Percentiles rank a stretch among this genome's conserved stretches.
Evolutionary conservation across 2,888 invertebrate species (phyloP).

Genomic region (Sinopyrophorus schimmeli): DNA sequence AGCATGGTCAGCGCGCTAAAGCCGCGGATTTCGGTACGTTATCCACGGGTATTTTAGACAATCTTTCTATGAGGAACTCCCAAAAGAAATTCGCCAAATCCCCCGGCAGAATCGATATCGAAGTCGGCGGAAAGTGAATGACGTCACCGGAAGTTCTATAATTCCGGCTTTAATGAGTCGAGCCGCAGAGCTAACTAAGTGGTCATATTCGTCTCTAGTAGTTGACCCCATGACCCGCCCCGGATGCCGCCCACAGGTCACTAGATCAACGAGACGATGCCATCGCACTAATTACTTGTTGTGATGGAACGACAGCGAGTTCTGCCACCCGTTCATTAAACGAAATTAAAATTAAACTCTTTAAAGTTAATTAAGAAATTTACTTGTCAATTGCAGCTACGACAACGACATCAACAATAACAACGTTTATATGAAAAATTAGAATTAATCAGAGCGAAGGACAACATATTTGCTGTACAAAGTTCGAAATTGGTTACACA

Average conservation of each 20-base stretch:
- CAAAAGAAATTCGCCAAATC: too few species aligned
- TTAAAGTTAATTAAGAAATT: conserved; percentile 15
- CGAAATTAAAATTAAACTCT: conserved; percentile 16
- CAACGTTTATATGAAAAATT: conserved; percentile 5
- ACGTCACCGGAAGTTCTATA: conserved; percentile 32
- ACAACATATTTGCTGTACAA: too few species aligned
- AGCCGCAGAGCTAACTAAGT: conserved; percentile 26
- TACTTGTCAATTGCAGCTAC: conserved; percentile 3
- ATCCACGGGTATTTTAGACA: neutral
- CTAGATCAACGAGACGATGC: conserved; percentile 33
- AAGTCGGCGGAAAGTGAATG: conserved; percentile 14
- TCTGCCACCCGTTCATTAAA: conserved; percentile 27
- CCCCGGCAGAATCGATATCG: conserved; percentile 19
- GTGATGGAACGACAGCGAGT: conserved; percentile 26
- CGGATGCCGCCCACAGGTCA: conserved; percentile 34
- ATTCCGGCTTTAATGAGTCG: conserved; percentile 31
- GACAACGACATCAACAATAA: too few species aligned
- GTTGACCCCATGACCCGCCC: conserved; percentile 31
- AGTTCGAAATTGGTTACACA: too few species aligned
- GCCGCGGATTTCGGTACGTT: too few species aligned
- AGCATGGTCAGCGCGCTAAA: too few species aligned
- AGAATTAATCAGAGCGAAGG: too few species aligned
- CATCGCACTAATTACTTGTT: conserved; percentile 30
- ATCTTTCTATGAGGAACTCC: too few species aligned
- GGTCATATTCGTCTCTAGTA: conserved; percentile 28